phyloP scores from a whole-genome alignment of 2,797 vertebrate genomes.

The Acrossocheilus wenchowensis region DNA sequence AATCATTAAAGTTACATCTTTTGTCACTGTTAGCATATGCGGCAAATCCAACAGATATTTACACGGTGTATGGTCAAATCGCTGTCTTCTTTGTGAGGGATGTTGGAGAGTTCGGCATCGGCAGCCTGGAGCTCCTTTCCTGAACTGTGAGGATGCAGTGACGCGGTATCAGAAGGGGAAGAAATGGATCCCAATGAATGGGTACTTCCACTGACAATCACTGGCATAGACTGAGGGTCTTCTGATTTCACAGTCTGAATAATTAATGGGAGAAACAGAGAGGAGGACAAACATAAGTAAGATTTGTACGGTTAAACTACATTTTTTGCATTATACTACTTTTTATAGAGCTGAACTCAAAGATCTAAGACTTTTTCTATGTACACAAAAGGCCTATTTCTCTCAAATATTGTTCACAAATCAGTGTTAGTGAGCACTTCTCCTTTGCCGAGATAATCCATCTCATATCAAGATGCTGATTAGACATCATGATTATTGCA shows the following conservation, averaged over 20 bases:
- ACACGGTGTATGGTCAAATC: constrained; percentile 73
- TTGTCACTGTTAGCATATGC: neutral
- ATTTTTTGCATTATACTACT: neutral
- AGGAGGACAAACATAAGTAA: neutral
- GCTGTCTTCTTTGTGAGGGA: constrained; percentile 62
- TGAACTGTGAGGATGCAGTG: constrained; percentile 73
- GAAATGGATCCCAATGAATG: constrained; percentile 63
- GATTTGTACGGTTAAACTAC: neutral
- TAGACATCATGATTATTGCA: too few species aligned
- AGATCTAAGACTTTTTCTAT: too few species aligned
- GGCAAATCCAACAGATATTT: constrained; percentile 35
- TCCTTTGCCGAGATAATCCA: too few species aligned
- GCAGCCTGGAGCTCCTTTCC: constrained; percentile 68
- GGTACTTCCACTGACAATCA: constrained; percentile 71
- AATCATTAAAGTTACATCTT: neutral
- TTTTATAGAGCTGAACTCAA: neutral
- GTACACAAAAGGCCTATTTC: too few species aligned
- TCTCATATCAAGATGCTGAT: too few species aligned
- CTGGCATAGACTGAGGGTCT: constrained; percentile 63
- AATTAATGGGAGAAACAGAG: neutral
- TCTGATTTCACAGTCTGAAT: constrained; percentile 66
- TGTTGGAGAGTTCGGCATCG: constrained; percentile 61
- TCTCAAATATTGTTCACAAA: too few species aligned
- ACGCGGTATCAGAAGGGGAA: constrained; percentile 65
- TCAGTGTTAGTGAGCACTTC: too few species aligned